phyloP scores from a whole-genome alignment of 1,140 invertebrate genomes.

The Meloidogyne exigua region DNA sequence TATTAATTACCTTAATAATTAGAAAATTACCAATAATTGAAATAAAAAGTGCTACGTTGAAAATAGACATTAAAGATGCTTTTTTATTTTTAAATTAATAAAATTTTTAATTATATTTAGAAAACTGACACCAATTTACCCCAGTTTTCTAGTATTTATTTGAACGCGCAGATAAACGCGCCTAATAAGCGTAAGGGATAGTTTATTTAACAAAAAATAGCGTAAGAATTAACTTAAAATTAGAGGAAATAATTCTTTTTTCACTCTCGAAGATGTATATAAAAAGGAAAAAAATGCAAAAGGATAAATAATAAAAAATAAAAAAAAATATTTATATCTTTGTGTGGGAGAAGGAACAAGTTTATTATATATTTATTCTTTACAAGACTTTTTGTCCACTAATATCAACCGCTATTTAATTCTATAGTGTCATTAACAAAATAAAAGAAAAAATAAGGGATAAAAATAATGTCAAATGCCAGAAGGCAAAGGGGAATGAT shows the following conservation, averaged over 20 bases:
- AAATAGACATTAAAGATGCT: background rate
- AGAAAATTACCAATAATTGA: background rate
- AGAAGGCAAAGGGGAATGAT: background rate
- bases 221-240: background rate
- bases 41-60: background rate
- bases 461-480: background rate
- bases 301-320: background rate
- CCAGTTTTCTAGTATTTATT: background rate
- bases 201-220: background rate
- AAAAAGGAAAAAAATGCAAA: background rate
- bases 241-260: background rate
- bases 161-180: background rate
- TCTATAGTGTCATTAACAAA: background rate
- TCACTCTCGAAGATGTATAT: background rate
- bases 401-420: background rate
- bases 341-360: background rate
- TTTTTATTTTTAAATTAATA: background rate
- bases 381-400: background rate
- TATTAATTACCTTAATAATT: background rate
- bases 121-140: background rate
- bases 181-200: background rate
- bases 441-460: background rate
- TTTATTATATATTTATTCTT: background rate
- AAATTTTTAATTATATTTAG: background rate
- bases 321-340: constrained; percentile 4